Evolutionary conservation across 2,888 invertebrate genomes (phyloP), one percentile per base, ranked within the genome.

Genomic region (Timema cristinae): DNA sequence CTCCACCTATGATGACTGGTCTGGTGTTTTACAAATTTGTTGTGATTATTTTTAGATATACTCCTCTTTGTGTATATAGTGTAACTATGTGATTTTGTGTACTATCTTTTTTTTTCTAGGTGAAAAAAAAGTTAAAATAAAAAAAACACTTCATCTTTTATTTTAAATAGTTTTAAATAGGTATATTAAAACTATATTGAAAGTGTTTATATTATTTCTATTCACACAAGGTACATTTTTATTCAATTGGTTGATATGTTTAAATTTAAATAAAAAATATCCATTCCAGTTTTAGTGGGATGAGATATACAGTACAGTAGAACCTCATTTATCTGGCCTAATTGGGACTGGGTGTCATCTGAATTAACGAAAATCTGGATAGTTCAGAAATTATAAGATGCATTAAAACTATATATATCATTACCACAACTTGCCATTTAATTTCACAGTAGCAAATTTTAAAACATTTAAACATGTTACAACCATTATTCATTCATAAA

Each of bases 271-370:
- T 32, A 72, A 67, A 72, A 74, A 75, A 75, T 77, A 75, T 77
- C 77, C 79, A 79, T 82, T 82, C 82, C 84, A 83, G 84, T 83
- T 84, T 83, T 83, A 84, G 79, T 83, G 84, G 82, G 79, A 80
- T 78, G 79, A 72, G 77, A 77, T 80, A 79, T 79, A 80, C 79
- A 79, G 78, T 48, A 63, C 32, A 32, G 1, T 32, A 4, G 32
- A 32, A 32, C 32, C 32, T 32, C 32, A 4, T 32, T 32, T 32
- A 32, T 32, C 32, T 32, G 32, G 32, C 32, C 32, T 32, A 32
- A 32, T 4, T 32, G 32, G 32, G 32, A 32, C 32, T 32, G 32
- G 32, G 32, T 32, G 32, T 32, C 32, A 32, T 32, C 32, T 32
- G 32, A 32, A 32, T 32, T 32, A 32, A 32, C 4, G 32, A 32